Conservation (phyloP, 2,113 vertebrate genomes). For the Carassius carassius region DNA sequence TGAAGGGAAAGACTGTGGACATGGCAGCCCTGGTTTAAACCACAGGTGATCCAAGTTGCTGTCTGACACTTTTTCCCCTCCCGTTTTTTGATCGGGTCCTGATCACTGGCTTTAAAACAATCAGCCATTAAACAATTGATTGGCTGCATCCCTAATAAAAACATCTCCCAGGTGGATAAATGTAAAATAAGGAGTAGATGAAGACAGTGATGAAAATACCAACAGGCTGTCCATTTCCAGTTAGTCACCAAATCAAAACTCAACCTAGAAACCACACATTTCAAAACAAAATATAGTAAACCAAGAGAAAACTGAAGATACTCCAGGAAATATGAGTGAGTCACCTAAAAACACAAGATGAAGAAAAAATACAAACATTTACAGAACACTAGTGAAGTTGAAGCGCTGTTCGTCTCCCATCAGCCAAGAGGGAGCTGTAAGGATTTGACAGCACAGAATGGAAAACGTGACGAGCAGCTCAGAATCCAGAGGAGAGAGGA, state of each 20-base stretch:
- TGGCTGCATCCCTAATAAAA: no score
- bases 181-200: no score
- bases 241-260: neutral
- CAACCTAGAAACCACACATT: neutral
- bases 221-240: no score
- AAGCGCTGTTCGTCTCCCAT: neutral
- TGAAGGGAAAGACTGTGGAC: no score
- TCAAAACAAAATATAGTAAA: neutral
- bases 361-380: neutral
- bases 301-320: neutral
- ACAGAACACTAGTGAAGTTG: neutral
- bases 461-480: slow-evolving; percentile 15
- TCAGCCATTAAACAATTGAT: no score
- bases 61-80: no score
- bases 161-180: no score
- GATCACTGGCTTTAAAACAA: no score
- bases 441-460: neutral
- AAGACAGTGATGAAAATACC: no score
- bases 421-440: neutral
- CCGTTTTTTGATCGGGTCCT: no score
- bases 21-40: no score
- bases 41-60: no score
- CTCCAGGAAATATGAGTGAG: neutral
- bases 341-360: neutral
- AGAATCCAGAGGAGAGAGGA: neutral